phyloP scores from a whole-genome alignment of 2,888 invertebrate species.

The Scaptomyza tumidula region DNA sequence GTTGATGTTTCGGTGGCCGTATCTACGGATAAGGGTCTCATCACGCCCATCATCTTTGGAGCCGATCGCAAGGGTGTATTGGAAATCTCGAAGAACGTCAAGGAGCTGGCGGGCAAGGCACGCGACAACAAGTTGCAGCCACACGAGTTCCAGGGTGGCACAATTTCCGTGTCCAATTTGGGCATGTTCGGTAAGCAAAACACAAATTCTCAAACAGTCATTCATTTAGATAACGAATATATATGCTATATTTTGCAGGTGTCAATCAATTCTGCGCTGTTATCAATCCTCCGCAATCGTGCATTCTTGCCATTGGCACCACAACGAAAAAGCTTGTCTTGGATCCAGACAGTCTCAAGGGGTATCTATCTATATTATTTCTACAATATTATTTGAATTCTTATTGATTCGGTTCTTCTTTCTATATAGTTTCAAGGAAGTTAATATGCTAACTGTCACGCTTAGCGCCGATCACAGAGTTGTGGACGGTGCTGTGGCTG shows the following conservation, averaged over 20 bases:
- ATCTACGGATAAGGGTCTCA: constrained; percentile 96
- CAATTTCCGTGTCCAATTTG: constrained; percentile 96
- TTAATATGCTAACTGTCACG: constrained; percentile 94
- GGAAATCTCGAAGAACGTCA: constrained; percentile 92
- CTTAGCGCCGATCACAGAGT: constrained; percentile 98
- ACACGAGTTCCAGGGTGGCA: constrained; percentile 98
- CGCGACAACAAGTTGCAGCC: constrained; percentile 95
- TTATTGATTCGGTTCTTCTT: not conserved
- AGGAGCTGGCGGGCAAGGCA: constrained; percentile 93
- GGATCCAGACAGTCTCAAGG: constrained; percentile 89
- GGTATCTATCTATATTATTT: constrained; percentile 86
- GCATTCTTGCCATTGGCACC: constrained; percentile 96
- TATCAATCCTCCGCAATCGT: constrained; percentile 97
- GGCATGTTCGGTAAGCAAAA: constrained; percentile 92
- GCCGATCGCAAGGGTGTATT: constrained; percentile 95
- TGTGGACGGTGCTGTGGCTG: constrained; percentile 99
- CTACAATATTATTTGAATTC: fast-evolving
- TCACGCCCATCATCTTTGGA: constrained; percentile 97
- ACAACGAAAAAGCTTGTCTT: constrained; percentile 90
- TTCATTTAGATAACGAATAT: not conserved
- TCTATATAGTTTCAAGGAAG: constrained; percentile 88
- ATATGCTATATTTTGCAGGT: constrained; percentile 84
- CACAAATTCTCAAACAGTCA: fast-evolving
- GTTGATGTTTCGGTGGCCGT: constrained; percentile 99
- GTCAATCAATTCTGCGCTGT: constrained; percentile 96